Evolutionary conservation across 2,888 invertebrate genomes (phyloP).

Genomic region (Phengaris alcon): DNA sequence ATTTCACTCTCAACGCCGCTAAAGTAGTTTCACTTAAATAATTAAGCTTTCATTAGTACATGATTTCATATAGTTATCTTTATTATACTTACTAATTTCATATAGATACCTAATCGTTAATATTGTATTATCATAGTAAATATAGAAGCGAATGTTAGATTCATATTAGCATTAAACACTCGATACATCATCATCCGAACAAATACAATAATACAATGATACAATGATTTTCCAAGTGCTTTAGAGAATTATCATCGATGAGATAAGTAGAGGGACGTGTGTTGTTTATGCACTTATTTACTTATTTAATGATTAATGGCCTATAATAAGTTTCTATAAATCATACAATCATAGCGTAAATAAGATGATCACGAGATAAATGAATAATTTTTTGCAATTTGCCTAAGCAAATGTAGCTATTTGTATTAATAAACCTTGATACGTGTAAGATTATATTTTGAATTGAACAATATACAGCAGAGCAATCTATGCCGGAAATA

Average conservation of each 20-base stretch:
- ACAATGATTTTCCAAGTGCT: neutral
- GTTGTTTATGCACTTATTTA: slow-evolving; percentile 17
- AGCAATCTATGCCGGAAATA: slow-evolving; percentile 9
- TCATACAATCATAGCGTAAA: slow-evolving; percentile 13
- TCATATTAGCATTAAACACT: neutral
- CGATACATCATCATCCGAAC: neutral
- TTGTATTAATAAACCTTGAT: neutral
- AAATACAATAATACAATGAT: neutral
- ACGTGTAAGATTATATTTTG: neutral
- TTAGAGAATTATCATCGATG: neutral
- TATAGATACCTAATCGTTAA: too few relatives aligned
- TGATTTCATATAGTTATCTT: too few relatives aligned
- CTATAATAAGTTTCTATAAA: slow-evolving; percentile 17
- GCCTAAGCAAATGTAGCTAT: neutral
- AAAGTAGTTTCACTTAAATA: too few relatives aligned
- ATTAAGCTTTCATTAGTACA: too few relatives aligned
- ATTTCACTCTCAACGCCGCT: too few relatives aligned
- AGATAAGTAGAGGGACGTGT: slow-evolving; percentile 9
- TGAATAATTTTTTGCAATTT: slow-evolving; percentile 12
- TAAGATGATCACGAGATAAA: neutral
- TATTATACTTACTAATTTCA: too few relatives aligned
- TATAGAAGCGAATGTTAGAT: too few relatives aligned
- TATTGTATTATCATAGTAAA: too few relatives aligned
- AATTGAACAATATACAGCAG: neutral
- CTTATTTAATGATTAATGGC: slow-evolving; percentile 19